Evolutionary conservation across 1,140 invertebrate species (phyloP).

Genomic region (Oreohelix idahoensis): DNA sequence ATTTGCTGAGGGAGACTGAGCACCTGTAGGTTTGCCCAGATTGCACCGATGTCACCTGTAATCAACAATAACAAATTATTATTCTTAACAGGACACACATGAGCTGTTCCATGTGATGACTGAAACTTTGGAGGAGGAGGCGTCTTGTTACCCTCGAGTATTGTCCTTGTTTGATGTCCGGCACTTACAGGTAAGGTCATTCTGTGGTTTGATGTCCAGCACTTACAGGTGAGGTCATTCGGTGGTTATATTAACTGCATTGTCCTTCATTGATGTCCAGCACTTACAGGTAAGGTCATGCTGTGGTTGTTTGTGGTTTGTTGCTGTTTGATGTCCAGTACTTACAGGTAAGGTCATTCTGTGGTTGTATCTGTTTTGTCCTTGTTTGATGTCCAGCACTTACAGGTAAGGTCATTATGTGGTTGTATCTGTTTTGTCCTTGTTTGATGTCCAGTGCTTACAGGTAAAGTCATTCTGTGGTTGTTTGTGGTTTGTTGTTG

Average conservation of each 20-base stretch:
- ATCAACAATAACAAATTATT: too few relatives aligned
- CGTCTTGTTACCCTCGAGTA: constrained; percentile 71
- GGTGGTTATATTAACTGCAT: constrained; percentile 45
- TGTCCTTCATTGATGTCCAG: constrained; percentile 69
- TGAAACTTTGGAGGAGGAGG: constrained; percentile 89
- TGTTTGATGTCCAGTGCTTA: constrained; percentile 64
- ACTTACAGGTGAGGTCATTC: constrained; percentile 56
- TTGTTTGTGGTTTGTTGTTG: too few relatives aligned
- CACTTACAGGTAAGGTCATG: constrained; percentile 56
- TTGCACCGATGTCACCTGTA: too few relatives aligned
- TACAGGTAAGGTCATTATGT: constrained; percentile 57
- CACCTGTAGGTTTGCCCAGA: too few relatives aligned
- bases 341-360: constrained; percentile 57
- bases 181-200: constrained; percentile 56
- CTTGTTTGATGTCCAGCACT: constrained; percentile 65
- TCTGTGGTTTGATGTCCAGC: constrained; percentile 64
- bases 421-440: too few relatives aligned
- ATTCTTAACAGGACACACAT: constrained; percentile 82
- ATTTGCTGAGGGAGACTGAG: too few relatives aligned
- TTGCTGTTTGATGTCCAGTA: constrained; percentile 68
- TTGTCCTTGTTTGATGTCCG: constrained; percentile 69
- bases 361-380: constrained; percentile 59
- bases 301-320: constrained; percentile 47
- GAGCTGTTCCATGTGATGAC: constrained; percentile 90
- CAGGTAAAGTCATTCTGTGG: constrained; percentile 53